Base-by-base conservation (phyloP, 2,113 vertebrate genomes). In the Rhea americana region DNA sequence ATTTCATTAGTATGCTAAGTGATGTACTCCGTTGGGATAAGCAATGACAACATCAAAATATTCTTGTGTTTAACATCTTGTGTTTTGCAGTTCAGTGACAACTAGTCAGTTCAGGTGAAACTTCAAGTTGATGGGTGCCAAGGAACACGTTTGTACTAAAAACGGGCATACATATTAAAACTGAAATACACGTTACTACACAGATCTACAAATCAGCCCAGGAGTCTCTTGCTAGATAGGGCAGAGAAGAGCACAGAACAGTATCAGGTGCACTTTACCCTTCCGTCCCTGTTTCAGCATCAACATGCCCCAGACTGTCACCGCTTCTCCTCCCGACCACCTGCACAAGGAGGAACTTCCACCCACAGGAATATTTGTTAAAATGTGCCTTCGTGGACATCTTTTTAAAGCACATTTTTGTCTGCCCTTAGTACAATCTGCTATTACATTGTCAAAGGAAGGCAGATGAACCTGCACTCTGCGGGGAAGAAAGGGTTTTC, bases 141-240 rank as follows among this genome's bases (percentile, higher is more conserved):
- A 26, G 59, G 41, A 75, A 30, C 26, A 28, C 1, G 4, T 3
- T 21, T 1, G 21, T 2, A 1, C 30, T 25, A 2, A 11, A 11
- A 26, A 51, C 6, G n/a, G 58, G 25, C 48, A 22, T 32, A 2
- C 0, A 1, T 12, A 0, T 9, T 2, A 19, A 12, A 30, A 5
- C 32, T 1, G 6, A 26, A 48, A n/a, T 4, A 8, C 0, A 0
- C 5, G 0, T 15, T 14, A 9, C 22, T 4, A 1, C 3, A 45
- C 43, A 2, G 2, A 14, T 10, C 10, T 3, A 6, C 39, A 28
- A 7, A 45, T 37, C 63, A 14, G 2, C 37, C 8, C 0, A 6
- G 53, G 39, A 63, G 58, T 3, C 28, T 3, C 11, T 13, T 24
- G 0, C 8, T 0, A 30, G 55, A 1, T 13, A 24, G 1, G 19